These are phyloP conservation scores for Corythoichthys intestinalis DNA, from an alignment of 2,113 vertebrate genomes.

Conservation along the genomic window DNA sequence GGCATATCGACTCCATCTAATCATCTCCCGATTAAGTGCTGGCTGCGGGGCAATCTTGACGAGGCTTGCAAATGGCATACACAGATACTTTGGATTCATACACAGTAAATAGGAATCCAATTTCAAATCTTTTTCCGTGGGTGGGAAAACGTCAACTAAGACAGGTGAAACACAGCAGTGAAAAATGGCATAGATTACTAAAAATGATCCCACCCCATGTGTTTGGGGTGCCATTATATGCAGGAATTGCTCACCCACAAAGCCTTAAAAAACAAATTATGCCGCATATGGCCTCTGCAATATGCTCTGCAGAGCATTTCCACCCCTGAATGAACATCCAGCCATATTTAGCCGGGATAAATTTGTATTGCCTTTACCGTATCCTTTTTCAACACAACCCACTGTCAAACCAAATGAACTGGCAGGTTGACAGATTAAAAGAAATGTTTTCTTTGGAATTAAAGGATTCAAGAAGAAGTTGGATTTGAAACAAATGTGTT, in stretches of 20 bases:
- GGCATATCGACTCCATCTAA: constrained; percentile 49
- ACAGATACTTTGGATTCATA: constrained; percentile 6
- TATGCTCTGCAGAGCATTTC: constrained; percentile 4
- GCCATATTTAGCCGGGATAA: constrained; percentile 2
- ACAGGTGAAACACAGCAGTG: constrained; percentile 5
- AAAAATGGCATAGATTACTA: constrained; percentile 32
- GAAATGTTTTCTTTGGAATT: background rate
- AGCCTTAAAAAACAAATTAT: constrained; percentile 28
- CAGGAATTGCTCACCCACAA: constrained; percentile 20
- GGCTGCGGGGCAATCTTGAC: constrained; percentile 35
- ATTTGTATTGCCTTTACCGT: background rate
- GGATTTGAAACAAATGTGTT: background rate
- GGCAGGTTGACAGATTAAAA: background rate
- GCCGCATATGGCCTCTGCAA: background rate
- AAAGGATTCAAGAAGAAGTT: background rate
- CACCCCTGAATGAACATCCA: constrained; percentile 10
- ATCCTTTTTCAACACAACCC: background rate
- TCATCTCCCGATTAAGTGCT: constrained; percentile 59
- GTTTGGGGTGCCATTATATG: constrained; percentile 32
- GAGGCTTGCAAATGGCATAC: constrained; percentile 16
- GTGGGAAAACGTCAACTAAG: constrained; percentile 1
- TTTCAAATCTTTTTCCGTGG: constrained; percentile 8
- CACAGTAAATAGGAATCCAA: background rate
- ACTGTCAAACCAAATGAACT: constrained; percentile 6
- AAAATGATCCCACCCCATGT: constrained; percentile 23